Evolutionary conservation across 2,797 vertebrate species (phyloP), one percentile per base, ranked within the genome.

Genomic region (Coranthus polyacanthus): DNA sequence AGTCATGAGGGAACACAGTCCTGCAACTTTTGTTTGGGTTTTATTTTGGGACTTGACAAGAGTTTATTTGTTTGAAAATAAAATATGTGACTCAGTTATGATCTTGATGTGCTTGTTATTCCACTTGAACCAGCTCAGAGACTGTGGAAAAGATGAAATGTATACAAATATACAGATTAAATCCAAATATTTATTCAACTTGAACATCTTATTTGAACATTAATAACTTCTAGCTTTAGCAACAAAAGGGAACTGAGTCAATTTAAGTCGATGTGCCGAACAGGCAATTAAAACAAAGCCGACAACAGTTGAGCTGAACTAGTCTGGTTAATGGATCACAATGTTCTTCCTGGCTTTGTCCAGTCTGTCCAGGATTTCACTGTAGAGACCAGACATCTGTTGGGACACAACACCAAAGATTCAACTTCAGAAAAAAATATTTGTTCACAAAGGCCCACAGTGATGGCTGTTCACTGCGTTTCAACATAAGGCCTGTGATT

Each of bases 21-120:
- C 92, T 92, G 83, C 87, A 71, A 76, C 83, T 88, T 92, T 89
- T 89, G 66, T 88, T 88, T 82, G 87, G 88, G 85, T 82, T 90
- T 91, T 90, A 84, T 91, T 92, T 93, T 92, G 90, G 88, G 92
- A 93, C 92, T 94, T 94, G 93, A 94, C 88, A 88, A 94, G 88
- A 93, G 90, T 94, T 94, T 93, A 93, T 94, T 95, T 94, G 92
- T 94, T 94, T 94, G 93, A 85, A 93, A 94, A 93, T 94, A 95
- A 95, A 95, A 94, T 92, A 92, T 93, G 93, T 95, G 94, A 94
- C 91, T 94, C 92, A 91, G 92, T 93, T 93, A 93, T 88, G 75
- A 92, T 91, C 88, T 91, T 68, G 80, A 92, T 81, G 90, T 90
- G 78, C 81, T 87, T 84, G 72, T 93, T 88, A 78, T 94, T 92